phyloP scores from a whole-genome alignment of 2,797 vertebrate genomes.

The Agapornis canus region DNA sequence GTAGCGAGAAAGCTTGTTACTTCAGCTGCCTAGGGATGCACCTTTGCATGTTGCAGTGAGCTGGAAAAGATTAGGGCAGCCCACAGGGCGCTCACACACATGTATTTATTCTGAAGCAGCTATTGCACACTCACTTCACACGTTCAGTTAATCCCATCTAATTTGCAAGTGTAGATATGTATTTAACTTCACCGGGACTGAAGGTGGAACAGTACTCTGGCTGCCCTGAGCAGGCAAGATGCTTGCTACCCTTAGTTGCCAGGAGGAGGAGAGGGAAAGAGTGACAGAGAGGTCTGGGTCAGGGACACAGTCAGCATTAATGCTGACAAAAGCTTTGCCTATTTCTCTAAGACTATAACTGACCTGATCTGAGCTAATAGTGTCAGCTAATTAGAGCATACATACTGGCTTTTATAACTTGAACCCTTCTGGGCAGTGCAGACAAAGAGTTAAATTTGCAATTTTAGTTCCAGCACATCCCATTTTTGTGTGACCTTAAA shows the following conservation, averaged over 20 bases:
- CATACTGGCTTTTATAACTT: background rate
- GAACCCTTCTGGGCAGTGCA: background rate
- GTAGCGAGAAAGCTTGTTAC: background rate
- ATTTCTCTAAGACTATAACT: background rate
- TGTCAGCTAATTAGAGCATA: background rate
- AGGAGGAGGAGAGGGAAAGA: background rate
- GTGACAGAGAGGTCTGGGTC: background rate
- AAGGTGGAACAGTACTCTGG: background rate
- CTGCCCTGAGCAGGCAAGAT: background rate
- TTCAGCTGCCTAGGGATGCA: background rate
- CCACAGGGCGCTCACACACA: accelerated
- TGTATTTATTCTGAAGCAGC: background rate
- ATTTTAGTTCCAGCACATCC: background rate
- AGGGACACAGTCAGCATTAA: background rate
- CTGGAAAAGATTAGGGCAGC: background rate
- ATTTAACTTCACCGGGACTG: background rate
- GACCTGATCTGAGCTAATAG: background rate
- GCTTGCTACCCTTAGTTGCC: background rate
- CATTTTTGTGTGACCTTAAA: background rate
- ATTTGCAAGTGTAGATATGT: background rate
- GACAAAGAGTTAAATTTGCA: background rate
- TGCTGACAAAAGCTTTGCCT: background rate
- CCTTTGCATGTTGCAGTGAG: background rate
- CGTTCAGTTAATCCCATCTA: background rate
- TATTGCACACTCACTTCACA: background rate